These are phyloP conservation scores for Erinaceus europaeus DNA, from an alignment of 2,113 vertebrate genomes.

Conservation along the genomic window DNA sequence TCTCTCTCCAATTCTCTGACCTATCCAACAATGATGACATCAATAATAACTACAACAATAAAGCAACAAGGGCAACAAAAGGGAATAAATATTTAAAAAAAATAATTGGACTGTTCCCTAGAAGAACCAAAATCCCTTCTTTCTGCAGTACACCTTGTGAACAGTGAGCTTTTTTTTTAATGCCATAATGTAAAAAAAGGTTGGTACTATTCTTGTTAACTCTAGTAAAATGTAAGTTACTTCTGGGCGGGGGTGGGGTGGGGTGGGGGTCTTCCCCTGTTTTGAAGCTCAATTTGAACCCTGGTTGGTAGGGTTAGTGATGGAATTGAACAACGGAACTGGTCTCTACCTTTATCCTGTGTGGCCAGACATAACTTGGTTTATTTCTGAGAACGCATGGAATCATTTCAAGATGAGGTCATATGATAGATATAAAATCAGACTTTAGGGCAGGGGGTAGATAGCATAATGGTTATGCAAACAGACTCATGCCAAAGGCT, in stretches of 20 bases:
- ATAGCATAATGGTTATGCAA: too few relatives aligned
- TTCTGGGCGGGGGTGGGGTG: neutral
- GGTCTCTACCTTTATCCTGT: neutral
- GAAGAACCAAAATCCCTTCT: neutral
- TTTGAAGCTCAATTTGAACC: neutral
- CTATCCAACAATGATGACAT: too few relatives aligned
- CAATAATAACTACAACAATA: too few relatives aligned
- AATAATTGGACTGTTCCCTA: neutral
- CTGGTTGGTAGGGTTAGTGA: too few relatives aligned
- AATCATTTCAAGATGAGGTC: neutral
- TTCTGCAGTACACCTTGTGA: too few relatives aligned
- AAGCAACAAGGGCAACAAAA: too few relatives aligned
- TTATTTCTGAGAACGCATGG: neutral
- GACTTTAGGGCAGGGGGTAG: too few relatives aligned
- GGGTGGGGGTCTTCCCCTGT: too few relatives aligned
- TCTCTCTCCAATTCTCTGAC: too few relatives aligned
- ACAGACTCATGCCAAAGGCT: too few relatives aligned
- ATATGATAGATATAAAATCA: too few relatives aligned
- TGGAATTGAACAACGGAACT: too few relatives aligned
- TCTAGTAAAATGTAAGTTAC: neutral
- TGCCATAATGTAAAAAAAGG: neutral
- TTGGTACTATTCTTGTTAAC: neutral
- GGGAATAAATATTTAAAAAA: neutral
- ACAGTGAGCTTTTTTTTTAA: neutral
- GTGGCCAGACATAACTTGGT: neutral